These are phyloP conservation scores for Melanostoma scalare DNA, from an alignment of 2,888 invertebrate genomes.

Conservation along the genomic window DNA sequence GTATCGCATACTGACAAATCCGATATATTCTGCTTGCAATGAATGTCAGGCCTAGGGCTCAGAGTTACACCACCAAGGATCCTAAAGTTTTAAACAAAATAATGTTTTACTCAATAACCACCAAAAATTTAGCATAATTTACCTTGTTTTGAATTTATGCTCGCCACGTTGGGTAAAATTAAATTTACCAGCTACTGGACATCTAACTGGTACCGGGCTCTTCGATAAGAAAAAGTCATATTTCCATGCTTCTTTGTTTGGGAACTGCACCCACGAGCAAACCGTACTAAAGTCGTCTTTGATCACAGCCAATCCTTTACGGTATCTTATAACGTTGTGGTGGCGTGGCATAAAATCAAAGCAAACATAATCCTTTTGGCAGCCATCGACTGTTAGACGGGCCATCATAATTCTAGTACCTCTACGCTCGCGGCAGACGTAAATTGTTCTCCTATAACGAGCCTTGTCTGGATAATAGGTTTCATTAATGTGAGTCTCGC, in stretches of 20 bases:
- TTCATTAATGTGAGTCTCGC: conserved; percentile 98
- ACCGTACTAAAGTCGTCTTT: conserved; percentile 95
- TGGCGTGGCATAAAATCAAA: conserved; percentile 98
- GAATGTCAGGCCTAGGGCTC: conserved; percentile 95
- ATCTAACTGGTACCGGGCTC: conserved; percentile 94
- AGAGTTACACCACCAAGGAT: conserved; percentile 97
- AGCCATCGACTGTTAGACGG: conserved; percentile 95
- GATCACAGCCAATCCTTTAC: conserved; percentile 93
- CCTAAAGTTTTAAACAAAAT: conserved; percentile 80
- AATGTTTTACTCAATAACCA: conserved; percentile 41
- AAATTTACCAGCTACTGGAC: conserved; percentile 98
- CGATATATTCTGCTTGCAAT: conserved; percentile 96
- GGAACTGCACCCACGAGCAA: conserved; percentile 96
- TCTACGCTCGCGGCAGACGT: conserved; percentile 95
- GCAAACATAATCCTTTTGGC: conserved; percentile 98
- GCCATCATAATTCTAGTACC: conserved; percentile 98
- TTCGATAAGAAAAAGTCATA: conserved; percentile 92
- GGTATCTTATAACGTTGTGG: conserved; percentile 96
- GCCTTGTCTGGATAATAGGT: conserved; percentile 97
- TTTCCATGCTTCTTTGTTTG: conserved; percentile 92
- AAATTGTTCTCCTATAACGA: conserved; percentile 93
- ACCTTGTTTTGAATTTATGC: conserved; percentile 91
- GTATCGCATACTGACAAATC: conserved; percentile 98
- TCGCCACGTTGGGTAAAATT: conserved; percentile 96
- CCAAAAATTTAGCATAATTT: background rate